Evolutionary conservation across 2,888 invertebrate genomes (phyloP), one percentile per base, ranked within the genome.

Genomic region (Drosophila mayaguana): DNA sequence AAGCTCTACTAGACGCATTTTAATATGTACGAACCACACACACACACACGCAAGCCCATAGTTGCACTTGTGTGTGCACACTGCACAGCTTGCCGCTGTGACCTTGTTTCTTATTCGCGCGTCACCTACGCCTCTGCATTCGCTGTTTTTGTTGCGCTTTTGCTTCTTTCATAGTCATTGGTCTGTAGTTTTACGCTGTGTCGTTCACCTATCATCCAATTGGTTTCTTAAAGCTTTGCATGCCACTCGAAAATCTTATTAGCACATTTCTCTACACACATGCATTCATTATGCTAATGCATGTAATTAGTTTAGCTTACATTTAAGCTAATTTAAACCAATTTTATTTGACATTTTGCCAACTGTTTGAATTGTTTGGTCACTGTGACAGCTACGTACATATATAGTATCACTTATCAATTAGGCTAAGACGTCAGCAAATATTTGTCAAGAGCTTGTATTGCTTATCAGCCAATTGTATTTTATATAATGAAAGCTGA

Each of bases 101-200:
- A 88, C 85, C 85, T 88, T 85, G 86, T 85, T 85, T 85, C 65
- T 48, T 28, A 42, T 69, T 81, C 56, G 66, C 68, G 72, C 72
- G 72, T 71, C 50, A 63, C 36, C 60, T 60, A 61, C 68, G 66
- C 68, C 70, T 53, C 48, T 63, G 54, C 53, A 75, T 54, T 65
- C 63, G 66, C 66, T 42, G 25, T 51, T 51, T 12, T 56, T 43
- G 20, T 55, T 53, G 40, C 45, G 40, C 43, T 25, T 57, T 16
- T 63, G 54, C 25, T 55, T 43, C n/a, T 43, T 45, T 36, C 40
- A 20, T 16, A 34, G 36, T 38, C 51, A 12, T 36, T 62, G 56
- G 28, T 62, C 59, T 69, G 62, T 46, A 65, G 51, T 46, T 65
- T 62, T 20, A 9, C 28, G 48, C 53, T 32, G 61, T 67, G 74